Base-by-base conservation (phyloP, 2,797 vertebrate genomes). In the Microctenopoma stevenorrisi region DNA sequence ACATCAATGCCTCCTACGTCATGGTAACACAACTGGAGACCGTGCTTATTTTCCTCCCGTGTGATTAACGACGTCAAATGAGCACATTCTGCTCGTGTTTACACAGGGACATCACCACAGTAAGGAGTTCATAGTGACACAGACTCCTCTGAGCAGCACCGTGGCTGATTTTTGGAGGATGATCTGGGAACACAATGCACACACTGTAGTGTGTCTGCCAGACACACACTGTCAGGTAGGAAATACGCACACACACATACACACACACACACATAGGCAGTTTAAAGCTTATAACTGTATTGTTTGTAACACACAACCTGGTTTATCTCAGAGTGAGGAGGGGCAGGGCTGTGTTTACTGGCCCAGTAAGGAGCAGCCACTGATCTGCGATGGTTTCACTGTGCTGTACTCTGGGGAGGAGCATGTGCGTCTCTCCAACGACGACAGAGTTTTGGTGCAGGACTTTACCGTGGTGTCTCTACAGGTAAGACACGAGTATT, bases 141-240 rank as follows among this genome's bases (percentile, higher is more conserved):
- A 99, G 75, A 96, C 96, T 79, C 97, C 98, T 5, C 93, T 98
- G 68, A 92, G 95, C 72, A 95, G 95, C 82, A 99, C 97, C 0
- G 95, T 95, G 75, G 95, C 93, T 40, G 97, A 98, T 89, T 98
- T 99, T 91, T 99, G 98, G 98, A 96, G 94, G 61, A 96, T 98
- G 96, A 94, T 98, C 89, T 98, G 96, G 96, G 98, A 99, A 64
- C 96, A 97, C 81, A 95, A 95, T 52, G 90, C 95, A 16, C 95
- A 96, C 84, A 90, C 96, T 18, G 93, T 98, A 43, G 93, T 99
- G 62, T 91, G 94, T 90, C 94, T 99, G 85, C 94, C 95, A 43
- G 96, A 97, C 67, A 86, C 94, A 64, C 96, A 96, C 82, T 92
- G 87, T 70, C 95, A 95, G 95, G 97, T 98, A 85, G 26, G 86